A percentile compares a stretch with the other conserved stretches of the same genome.
These are phyloP conservation scores for Microvelia longipes DNA, from an alignment of 1,140 invertebrate species.

Conservation along the genomic window DNA sequence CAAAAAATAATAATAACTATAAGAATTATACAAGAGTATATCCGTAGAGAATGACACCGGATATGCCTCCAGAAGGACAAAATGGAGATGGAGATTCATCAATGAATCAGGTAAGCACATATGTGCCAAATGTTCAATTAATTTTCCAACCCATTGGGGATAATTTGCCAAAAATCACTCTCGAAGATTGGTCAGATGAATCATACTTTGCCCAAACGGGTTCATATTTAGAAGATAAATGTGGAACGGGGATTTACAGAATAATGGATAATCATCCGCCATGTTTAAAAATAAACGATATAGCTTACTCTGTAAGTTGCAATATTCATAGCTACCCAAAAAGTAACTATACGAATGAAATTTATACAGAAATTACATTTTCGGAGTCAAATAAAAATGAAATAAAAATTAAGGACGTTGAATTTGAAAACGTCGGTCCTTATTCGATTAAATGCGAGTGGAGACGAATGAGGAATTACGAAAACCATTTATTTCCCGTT, in stretches of 20 bases:
- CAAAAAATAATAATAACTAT: too few species aligned
- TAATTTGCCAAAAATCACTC: not conserved
- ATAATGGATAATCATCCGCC: not conserved
- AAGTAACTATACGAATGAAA: not conserved
- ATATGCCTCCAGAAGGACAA: too few species aligned
- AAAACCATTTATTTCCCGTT: not conserved
- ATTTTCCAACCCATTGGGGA: too few species aligned
- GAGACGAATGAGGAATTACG: not conserved
- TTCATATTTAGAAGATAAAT: not conserved
- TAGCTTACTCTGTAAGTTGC: not conserved
- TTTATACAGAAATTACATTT: not conserved
- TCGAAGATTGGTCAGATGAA: not conserved
- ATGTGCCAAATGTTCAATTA: too few species aligned
- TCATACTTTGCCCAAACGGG: not conserved
- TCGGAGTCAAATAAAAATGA: not conserved
- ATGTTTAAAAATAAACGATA: not conserved
- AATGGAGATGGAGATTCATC: too few species aligned
- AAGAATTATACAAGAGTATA: too few species aligned
- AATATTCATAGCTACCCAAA: not conserved
- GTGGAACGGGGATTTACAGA: not conserved
- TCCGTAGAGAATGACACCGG: too few species aligned
- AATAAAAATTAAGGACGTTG: not conserved
- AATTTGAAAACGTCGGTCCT: not conserved
- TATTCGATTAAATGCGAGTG: not conserved
- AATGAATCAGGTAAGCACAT: too few species aligned